Conservation (phyloP, 1,140 invertebrate genomes). For the Hypothenemus hampei region DNA sequence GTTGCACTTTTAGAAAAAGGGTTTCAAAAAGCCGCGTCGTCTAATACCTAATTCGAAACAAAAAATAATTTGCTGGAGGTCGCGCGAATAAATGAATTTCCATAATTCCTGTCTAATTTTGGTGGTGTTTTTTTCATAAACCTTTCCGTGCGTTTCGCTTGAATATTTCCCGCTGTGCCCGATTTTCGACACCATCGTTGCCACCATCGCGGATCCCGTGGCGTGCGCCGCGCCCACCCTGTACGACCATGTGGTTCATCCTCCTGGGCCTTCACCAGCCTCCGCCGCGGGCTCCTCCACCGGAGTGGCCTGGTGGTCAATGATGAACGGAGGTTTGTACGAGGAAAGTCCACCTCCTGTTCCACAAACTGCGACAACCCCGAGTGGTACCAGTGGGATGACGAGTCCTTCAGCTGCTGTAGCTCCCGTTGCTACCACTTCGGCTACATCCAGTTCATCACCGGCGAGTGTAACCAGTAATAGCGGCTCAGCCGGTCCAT, state of each 20-base stretch:
- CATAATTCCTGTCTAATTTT: constrained; percentile 32
- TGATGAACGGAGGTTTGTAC: constrained; percentile 75
- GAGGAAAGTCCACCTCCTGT: constrained; percentile 66
- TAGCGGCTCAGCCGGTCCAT: constrained; percentile 58
- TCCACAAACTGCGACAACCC: constrained; percentile 51
- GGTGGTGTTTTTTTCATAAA: constrained; percentile 37
- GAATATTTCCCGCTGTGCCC: constrained; percentile 37
- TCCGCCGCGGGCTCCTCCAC: constrained; percentile 69
- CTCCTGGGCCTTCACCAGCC: constrained; percentile 69
- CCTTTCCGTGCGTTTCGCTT: constrained; percentile 7
- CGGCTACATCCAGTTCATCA: constrained; percentile 63
- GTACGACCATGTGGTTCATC: constrained; percentile 72
- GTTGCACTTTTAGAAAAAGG: constrained; percentile 28
- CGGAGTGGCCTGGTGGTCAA: constrained; percentile 75
- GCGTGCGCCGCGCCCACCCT: constrained; percentile 66
- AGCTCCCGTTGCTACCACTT: constrained; percentile 51
- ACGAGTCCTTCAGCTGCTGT: constrained; percentile 48
- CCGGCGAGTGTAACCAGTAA: constrained; percentile 61
- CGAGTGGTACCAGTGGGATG: constrained; percentile 49
- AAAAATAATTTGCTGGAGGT: constrained; percentile 6
- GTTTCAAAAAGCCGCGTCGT: constrained; percentile 10
- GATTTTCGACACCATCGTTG: constrained; percentile 51
- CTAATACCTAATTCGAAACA: background rate
- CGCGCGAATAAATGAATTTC: constrained; percentile 19
- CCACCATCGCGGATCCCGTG: constrained; percentile 72